Conservation (phyloP, 2,797 vertebrate species). For the Eremophila alpestris region DNA sequence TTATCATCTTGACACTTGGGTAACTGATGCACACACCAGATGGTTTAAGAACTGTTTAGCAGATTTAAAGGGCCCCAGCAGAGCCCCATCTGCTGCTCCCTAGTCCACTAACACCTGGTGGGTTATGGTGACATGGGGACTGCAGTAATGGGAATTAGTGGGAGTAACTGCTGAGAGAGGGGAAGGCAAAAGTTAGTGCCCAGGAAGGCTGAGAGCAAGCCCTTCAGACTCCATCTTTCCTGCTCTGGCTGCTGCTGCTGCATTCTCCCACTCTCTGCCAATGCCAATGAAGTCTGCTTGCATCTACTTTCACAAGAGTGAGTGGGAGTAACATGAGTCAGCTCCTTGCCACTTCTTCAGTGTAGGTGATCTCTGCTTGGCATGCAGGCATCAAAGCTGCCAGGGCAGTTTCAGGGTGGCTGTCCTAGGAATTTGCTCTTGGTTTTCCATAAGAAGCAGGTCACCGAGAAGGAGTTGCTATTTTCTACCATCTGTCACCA, state of each 20-base stretch:
- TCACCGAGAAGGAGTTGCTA: not conserved
- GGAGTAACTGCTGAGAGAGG: not conserved
- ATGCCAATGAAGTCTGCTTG: not conserved
- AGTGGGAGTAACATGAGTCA: conserved; percentile 6
- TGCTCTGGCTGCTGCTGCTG: not conserved
- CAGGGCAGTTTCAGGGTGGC: not conserved
- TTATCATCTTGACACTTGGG: not conserved
- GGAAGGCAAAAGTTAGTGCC: not conserved
- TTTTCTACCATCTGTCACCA: not conserved
- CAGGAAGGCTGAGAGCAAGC: not conserved
- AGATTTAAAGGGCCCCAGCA: not conserved
- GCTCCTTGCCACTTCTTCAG: not conserved
- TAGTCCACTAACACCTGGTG: not conserved
- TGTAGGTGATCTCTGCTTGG: not conserved
- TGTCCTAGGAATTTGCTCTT: not conserved
- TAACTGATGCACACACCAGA: not conserved
- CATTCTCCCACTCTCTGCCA: not conserved
- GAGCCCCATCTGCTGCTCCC: not conserved
- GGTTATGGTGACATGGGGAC: not conserved
- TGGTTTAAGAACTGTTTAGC: not conserved
- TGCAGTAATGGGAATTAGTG: not conserved
- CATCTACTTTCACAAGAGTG: not conserved
- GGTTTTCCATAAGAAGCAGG: not conserved
- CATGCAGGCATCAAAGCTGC: not conserved
- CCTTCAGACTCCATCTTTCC: not conserved